These are phyloP conservation scores for Ciconia stormi DNA, from an alignment of 2,113 vertebrate species.

Conservation along the genomic window DNA sequence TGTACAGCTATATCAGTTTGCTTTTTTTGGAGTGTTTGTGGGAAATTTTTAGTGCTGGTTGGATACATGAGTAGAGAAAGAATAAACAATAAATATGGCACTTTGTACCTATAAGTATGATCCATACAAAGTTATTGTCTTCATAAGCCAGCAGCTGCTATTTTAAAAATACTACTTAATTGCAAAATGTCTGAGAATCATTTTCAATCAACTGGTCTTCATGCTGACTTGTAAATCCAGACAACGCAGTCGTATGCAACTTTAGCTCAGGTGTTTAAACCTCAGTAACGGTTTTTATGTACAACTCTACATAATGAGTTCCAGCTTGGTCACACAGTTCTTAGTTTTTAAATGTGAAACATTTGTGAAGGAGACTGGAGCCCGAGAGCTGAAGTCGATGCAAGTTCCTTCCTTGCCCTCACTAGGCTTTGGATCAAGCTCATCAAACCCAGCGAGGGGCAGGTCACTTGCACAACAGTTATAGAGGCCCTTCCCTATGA, in stretches of 20 bases:
- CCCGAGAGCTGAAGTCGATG: neutral
- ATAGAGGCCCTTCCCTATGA: conserved; percentile 54
- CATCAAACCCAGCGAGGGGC: conserved; percentile 35
- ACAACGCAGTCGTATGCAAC: neutral
- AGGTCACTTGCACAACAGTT: conserved; percentile 56
- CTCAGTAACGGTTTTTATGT: neutral
- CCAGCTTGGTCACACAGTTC: neutral
- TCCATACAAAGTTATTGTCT: neutral
- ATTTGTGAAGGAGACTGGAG: neutral
- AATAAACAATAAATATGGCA: neutral
- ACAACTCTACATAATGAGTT: fast-evolving
- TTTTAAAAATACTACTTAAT: neutral
- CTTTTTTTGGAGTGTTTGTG: neutral
- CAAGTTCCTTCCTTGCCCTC: neutral
- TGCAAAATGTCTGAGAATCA: neutral
- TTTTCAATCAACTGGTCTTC: neutral
- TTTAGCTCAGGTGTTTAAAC: neutral
- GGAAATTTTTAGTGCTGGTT: neutral
- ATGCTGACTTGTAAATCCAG: neutral
- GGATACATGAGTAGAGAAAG: neutral
- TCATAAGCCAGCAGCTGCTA: neutral
- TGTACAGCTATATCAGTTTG: neutral
- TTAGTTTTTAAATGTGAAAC: neutral
- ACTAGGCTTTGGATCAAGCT: neutral
- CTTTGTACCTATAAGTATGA: neutral